A percentile compares a stretch with the other conserved stretches of the same genome.
Evolutionary conservation across 64 coral and sea anemone species (phyloP).

Genomic region (Stylophora pistillata): DNA sequence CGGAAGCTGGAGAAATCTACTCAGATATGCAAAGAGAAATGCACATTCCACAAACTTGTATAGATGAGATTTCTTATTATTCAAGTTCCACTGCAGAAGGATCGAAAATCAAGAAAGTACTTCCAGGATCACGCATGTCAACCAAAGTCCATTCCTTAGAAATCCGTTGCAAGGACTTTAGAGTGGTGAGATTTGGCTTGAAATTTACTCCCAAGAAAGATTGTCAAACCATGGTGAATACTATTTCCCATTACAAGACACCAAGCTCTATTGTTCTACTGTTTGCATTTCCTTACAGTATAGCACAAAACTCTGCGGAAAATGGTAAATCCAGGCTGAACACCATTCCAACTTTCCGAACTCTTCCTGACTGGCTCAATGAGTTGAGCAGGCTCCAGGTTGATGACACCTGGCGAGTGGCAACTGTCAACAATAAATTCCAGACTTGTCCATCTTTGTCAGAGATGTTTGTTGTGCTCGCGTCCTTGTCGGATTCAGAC

Average conservation of each 20-base stretch:
- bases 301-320: conserved; percentile 1
- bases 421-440: conserved; percentile 81
- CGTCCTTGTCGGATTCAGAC: conserved; percentile 79
- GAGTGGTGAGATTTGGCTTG: conserved; percentile 90
- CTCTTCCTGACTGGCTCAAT: conserved; percentile 81
- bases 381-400: conserved; percentile 81
- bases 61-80: conserved; percentile 74
- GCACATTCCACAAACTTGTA: conserved; percentile 90
- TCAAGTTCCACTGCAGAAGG: conserved; percentile 68
- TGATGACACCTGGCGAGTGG: conserved; percentile 95
- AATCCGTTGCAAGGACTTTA: conserved; percentile 92
- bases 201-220: conserved; percentile 85
- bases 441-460: conserved; percentile 79
- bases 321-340: neutral
- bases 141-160: conserved; percentile 83
- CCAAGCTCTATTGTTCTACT: conserved; percentile 77
- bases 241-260: conserved; percentile 83
- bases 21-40: conserved; percentile 86
- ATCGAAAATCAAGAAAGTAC: conserved; percentile 78
- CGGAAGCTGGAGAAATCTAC: conserved; percentile 78
- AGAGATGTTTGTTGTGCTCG: conserved; percentile 78
- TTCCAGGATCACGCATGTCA: conserved; percentile 59
- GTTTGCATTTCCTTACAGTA: conserved; percentile 89
- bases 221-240: conserved; percentile 74
- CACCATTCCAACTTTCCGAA: conserved; percentile 78